Conservation (phyloP, 2,888 invertebrate species). For the Quadroppia sp. region DNA sequence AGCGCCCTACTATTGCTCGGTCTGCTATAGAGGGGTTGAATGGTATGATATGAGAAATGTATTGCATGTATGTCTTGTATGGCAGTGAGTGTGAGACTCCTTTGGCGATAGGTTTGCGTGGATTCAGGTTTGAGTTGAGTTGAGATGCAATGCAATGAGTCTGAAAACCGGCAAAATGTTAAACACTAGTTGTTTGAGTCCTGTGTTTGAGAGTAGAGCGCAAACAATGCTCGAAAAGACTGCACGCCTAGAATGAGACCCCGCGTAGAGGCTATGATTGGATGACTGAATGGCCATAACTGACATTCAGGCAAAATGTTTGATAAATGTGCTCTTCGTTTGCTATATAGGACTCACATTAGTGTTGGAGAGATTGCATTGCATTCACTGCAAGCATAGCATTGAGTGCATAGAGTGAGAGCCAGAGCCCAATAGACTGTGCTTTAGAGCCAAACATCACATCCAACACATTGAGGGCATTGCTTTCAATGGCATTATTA, state of each 20-base stretch:
- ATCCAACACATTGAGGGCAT: background rate
- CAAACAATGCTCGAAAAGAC: background rate
- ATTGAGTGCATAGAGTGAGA: background rate
- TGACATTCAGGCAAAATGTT: constrained; percentile 9
- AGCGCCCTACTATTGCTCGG: no score
- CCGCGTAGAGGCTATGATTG: background rate
- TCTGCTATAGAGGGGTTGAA: background rate
- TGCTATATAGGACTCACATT: no score
- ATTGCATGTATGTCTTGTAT: background rate
- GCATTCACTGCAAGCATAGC: background rate
- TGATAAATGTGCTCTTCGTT: background rate
- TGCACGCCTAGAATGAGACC: background rate
- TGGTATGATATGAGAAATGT: background rate
- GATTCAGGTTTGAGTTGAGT: background rate
- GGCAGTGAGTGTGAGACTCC: background rate
- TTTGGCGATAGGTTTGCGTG: constrained; percentile 11
- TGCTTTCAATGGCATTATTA: constrained; percentile 1
- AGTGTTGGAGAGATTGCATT: background rate
- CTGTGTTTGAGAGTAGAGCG: background rate
- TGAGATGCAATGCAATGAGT: constrained; percentile 15
- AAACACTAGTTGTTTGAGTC: constrained; percentile 26
- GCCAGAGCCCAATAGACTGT: background rate
- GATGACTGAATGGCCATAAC: constrained; percentile 14
- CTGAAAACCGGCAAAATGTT: constrained; percentile 25
- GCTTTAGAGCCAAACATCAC: constrained; percentile 17